Evolutionary conservation across 1,140 invertebrate genomes (phyloP).

Genomic region (Heliconius nattereri): DNA sequence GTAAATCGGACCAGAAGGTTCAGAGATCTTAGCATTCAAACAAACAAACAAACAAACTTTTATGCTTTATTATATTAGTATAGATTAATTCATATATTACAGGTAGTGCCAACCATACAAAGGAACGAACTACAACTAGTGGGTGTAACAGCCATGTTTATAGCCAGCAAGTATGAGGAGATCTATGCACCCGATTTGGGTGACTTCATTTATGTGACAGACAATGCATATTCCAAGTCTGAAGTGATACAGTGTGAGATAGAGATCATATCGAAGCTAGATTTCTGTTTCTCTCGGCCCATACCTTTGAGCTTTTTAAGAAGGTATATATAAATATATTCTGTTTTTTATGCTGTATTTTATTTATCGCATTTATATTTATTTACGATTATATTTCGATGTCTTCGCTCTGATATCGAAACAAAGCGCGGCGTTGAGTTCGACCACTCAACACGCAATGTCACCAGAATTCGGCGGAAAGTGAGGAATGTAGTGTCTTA

Average conservation of each 20-base stretch:
- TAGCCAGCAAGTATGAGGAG: conserved; percentile 98
- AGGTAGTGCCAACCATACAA: conserved; percentile 79
- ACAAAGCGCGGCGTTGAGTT: no score
- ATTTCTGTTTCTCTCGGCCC: conserved; percentile 92
- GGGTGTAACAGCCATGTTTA: conserved; percentile 94
- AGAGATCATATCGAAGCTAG: conserved; percentile 87
- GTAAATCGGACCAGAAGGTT: no score
- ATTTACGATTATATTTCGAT: no score
- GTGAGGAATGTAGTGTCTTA: no score
- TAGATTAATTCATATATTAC: neutral
- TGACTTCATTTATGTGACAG: conserved; percentile 96
- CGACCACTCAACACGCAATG: no score
- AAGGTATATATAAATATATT: conserved; percentile 72
- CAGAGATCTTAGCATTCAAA: no score
- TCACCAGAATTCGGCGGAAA: no score
- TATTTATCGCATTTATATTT: no score
- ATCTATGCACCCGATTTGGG: conserved; percentile 93
- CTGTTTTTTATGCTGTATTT: no score
- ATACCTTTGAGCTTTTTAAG: conserved; percentile 94
- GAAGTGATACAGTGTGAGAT: conserved; percentile 94
- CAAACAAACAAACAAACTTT: no score
- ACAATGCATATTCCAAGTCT: conserved; percentile 90
- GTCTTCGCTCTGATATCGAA: no score
- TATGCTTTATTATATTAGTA: no score
- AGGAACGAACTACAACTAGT: conserved; percentile 92